Conservation (phyloP, 2,888 invertebrate species). For the Heliconius erato region DNA sequence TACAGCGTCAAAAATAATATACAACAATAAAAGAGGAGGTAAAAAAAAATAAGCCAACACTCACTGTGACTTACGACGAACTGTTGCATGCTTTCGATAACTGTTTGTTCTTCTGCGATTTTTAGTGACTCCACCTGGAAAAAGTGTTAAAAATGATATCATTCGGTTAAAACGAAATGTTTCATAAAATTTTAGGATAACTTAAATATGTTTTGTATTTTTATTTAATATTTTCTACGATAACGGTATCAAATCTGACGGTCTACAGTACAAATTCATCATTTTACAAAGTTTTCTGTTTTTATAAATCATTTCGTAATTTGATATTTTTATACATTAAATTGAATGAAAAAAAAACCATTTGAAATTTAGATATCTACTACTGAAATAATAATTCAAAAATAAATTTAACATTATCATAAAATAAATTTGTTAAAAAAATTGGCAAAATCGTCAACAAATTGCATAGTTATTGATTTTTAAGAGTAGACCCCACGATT, state of each 20-base stretch:
- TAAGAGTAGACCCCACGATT: neutral
- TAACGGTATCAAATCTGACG: too few relatives aligned
- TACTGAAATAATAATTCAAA: too few relatives aligned
- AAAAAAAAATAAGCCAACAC: constrained; percentile 16
- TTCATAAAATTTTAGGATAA: too few relatives aligned
- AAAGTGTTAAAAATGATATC: constrained; percentile 29
- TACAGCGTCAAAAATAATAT: too few relatives aligned
- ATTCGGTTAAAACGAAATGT: neutral
- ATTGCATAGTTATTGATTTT: neutral
- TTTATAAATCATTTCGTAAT: too few relatives aligned
- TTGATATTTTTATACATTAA: too few relatives aligned
- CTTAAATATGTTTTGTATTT: too few relatives aligned
- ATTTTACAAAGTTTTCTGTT: too few relatives aligned
- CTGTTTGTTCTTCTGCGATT: constrained; percentile 54
- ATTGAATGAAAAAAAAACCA: neutral
- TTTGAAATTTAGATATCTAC: neutral
- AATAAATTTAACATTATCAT: neutral
- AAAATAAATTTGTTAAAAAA: neutral
- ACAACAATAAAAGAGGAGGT: too few relatives aligned
- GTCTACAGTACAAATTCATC: too few relatives aligned
- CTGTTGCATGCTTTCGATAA: constrained; percentile 44
- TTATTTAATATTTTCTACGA: too few relatives aligned
- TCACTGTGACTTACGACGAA: constrained; percentile 41
- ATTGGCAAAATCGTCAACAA: neutral
- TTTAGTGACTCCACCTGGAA: constrained; percentile 56